Conservation (phyloP, 2,113 vertebrate species). For the Gavialis gangeticus region DNA sequence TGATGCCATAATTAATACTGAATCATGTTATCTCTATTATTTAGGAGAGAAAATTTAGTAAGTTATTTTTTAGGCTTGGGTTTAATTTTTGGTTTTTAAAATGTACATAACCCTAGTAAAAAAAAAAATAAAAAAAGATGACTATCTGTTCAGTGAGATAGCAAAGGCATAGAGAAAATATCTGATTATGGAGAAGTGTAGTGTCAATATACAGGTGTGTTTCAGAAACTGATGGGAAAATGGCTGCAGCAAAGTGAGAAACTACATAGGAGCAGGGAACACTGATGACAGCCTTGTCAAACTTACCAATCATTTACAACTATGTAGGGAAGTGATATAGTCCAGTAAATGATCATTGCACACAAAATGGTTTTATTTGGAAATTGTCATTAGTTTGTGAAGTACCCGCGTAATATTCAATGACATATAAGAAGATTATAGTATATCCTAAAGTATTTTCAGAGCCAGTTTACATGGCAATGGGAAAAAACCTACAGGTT, state of each 20-base stretch:
- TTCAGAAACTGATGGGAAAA: too few relatives aligned
- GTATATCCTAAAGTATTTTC: neutral
- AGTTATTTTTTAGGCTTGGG: neutral
- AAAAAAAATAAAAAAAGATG: neutral
- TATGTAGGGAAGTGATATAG: too few relatives aligned
- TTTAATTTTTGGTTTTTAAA: neutral
- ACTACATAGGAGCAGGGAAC: too few relatives aligned
- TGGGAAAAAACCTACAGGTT: neutral
- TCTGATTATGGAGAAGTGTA: neutral
- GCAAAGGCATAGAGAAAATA: neutral
- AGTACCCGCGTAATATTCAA: neutral
- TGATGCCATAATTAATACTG: neutral
- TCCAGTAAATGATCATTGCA: too few relatives aligned
- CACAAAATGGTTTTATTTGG: too few relatives aligned
- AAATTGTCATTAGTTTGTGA: too few relatives aligned
- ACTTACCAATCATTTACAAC: too few relatives aligned
- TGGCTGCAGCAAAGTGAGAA: too few relatives aligned
- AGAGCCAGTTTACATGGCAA: too few relatives aligned
- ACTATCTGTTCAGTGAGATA: neutral
- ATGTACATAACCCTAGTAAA: neutral
- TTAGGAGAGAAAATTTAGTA: neutral
- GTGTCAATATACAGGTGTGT: neutral
- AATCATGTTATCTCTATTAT: neutral
- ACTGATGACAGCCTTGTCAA: too few relatives aligned
- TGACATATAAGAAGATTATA: neutral